Evolutionary conservation across 2,113 vertebrate species (phyloP).

Genomic region (Copsychus sechellarum): DNA sequence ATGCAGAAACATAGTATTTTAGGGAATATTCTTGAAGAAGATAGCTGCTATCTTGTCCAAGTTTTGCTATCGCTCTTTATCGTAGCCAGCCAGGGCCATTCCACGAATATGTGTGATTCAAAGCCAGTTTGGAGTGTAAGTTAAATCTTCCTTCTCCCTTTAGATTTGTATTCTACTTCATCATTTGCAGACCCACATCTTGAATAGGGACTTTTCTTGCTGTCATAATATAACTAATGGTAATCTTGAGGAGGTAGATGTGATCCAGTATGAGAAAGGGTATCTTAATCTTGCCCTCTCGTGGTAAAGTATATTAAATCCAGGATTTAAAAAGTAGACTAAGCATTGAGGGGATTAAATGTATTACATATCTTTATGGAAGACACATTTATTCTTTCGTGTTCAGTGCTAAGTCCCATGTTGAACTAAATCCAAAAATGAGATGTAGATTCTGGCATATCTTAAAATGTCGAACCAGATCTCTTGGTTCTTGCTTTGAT

Average conservation of each 20-base stretch:
- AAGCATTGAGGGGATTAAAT: constrained; percentile 64
- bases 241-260: constrained; percentile 34
- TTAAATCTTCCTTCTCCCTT: neutral
- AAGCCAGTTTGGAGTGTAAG: neutral
- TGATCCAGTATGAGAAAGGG: neutral
- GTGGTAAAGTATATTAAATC: constrained; percentile 35
- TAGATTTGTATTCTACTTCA: neutral
- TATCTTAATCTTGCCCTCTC: constrained; percentile 51
- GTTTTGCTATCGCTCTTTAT: neutral
- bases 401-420: constrained; percentile 37
- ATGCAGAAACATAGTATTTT: neutral
- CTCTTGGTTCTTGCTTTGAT: constrained; percentile 29
- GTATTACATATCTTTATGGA: constrained; percentile 53
- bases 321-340: constrained; percentile 52
- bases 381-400: constrained; percentile 40
- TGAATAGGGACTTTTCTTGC: neutral
- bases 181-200: neutral
- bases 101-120: neutral
- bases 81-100: neutral
- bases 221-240: neutral
- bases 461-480: constrained; percentile 14
- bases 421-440: constrained; percentile 57
- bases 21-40: neutral
- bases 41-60: neutral
- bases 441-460: constrained; percentile 51